Evolutionary conservation across 2,888 invertebrate genomes (phyloP), one percentile per base, ranked within the genome.

Genomic region (Temnothorax unifasciatus): DNA sequence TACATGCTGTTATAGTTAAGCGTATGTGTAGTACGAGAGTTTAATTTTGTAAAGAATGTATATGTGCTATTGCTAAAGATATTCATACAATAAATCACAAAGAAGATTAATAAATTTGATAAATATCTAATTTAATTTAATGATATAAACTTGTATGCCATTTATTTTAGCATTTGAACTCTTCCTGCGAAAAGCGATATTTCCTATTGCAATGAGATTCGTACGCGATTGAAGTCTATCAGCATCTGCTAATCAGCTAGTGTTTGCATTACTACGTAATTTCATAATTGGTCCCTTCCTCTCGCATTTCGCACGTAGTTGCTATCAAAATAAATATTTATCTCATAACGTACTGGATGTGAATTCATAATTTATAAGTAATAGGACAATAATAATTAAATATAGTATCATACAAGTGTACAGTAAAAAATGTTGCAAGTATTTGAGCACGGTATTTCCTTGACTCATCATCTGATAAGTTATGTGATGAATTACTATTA

Each of bases 321-420:
- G 54, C 25, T 68, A 68, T 52, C 29, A 68, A 77, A 68, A 68
- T 77, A 68, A 77, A 59, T 63, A 63, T 76, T 52, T 64, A n/a
- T 25, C 52, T 76, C 29, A 52, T 25, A 38, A 76, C 25, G 5
- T 54, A 47, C 4, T n/a, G 38, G 54, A 71, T 59, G 13, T 29
- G 9, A 69, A 47, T 29, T 68, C 29, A 73, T 41, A 73, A 44
- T 29, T 59, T 11, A 44, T 25, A 57, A n/a, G 9, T 29, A n/a
- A 15, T 66, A 15, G n/a, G 34, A 15, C 34, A 73, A 54, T 61
- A 54, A 54, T 59, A 75, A 74, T 61, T 63, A 69, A 57, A 47
- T 63, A 61, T 18, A 73, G 6, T 38, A 75, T 29, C 41, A 63
- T 81, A 69, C 47, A 81, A 59, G 47, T 59, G 41, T 54, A 71